phyloP scores from a whole-genome alignment of 2,888 invertebrate genomes.

The Leptopilina myrica region DNA sequence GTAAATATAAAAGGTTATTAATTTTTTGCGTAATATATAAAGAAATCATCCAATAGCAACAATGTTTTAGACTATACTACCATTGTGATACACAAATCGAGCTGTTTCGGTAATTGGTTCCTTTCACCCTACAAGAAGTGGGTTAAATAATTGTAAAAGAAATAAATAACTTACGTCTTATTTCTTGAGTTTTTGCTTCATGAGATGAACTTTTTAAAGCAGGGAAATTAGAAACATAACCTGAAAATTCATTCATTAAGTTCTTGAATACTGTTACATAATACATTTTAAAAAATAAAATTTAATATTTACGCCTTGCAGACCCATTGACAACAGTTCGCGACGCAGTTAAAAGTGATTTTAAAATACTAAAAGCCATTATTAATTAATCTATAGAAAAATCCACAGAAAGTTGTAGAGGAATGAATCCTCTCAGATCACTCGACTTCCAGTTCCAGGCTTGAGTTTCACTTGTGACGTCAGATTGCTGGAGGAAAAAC shows the following conservation, averaged over 20 bases:
- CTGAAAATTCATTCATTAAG: conserved; percentile 4
- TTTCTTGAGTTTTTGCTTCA: conserved; percentile 2
- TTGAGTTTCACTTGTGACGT: no score
- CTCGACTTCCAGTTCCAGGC: no score
- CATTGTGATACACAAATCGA: no score
- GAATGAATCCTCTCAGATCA: conserved; percentile 8
- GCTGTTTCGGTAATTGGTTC: no score
- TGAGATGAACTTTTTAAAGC: background rate
- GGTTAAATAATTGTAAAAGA: background rate
- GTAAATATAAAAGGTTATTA: no score
- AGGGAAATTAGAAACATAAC: conserved; percentile 31
- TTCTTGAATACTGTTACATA: background rate
- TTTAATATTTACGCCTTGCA: conserved; percentile 20
- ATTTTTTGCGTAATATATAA: no score
- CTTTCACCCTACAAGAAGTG: no score
- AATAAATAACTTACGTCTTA: background rate
- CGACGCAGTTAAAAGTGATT: conserved; percentile 14
- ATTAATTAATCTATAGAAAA: background rate
- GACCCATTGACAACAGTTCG: conserved; percentile 4
- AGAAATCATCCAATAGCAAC: no score
- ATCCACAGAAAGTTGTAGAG: background rate
- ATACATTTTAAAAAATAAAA: background rate
- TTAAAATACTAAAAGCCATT: conserved; percentile 25
- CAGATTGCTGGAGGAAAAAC: no score
- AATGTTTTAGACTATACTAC: no score